A percentile compares a stretch with the other conserved stretches of the same genome.
Conservation (phyloP, 2,113 vertebrate species). For the Alces alces region DNA sequence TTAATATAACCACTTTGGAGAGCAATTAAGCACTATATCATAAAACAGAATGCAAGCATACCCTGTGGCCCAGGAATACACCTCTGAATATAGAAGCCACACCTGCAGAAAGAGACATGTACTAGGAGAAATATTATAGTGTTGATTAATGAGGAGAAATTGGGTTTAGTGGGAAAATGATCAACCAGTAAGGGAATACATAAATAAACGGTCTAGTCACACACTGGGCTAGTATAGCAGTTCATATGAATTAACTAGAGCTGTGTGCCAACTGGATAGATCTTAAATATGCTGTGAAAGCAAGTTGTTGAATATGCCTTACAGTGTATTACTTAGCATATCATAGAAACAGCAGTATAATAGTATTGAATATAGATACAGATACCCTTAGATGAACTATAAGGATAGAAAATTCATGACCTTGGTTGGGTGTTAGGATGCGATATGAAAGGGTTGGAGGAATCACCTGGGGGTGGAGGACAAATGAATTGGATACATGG, state of each 20-base stretch:
- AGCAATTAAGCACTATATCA: background rate
- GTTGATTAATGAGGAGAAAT: background rate
- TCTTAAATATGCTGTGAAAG: background rate
- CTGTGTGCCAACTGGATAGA: background rate
- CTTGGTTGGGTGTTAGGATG: background rate
- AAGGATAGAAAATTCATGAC: background rate
- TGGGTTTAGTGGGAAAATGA: background rate
- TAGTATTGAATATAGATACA: background rate
- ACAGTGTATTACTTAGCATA: background rate
- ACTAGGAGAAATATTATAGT: background rate
- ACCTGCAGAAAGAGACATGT: background rate
- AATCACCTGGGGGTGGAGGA: background rate
- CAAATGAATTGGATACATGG: background rate
- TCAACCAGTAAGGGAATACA: background rate
- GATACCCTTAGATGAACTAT: background rate
- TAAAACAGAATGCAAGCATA: background rate
- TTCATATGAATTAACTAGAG: background rate
- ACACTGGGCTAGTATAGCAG: background rate
- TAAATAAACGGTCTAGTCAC: background rate
- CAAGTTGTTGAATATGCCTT: background rate
- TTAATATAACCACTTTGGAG: background rate
- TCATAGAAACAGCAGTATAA: background rate
- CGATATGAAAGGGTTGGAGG: background rate
- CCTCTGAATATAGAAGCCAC: background rate
- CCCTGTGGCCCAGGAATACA: background rate